Base-by-base conservation (phyloP, 2,113 vertebrate genomes). In the Chauna torquata region DNA sequence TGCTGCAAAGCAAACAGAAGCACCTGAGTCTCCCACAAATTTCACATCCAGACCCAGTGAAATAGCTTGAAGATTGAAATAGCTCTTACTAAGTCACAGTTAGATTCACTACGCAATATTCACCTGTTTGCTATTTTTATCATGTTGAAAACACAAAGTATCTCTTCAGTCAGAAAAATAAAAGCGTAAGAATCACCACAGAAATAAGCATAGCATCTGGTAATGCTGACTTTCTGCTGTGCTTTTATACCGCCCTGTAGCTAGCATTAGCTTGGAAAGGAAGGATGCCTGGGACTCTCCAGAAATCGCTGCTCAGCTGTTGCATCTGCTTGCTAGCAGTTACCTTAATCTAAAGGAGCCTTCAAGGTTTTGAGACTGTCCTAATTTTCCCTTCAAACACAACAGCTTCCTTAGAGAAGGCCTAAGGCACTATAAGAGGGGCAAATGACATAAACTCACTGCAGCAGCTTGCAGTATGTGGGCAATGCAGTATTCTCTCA, bases 11-110 rank as follows among this genome's bases (percentile, higher is more conserved):
- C 4, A 77, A 76, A 64, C 2, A 77, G 47, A 50, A 80, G 27
- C 1, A 1, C 6, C 0, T 0, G 34, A 69, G 17, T 34, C 12
- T 86, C 36, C 36, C 27, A 18, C 19, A 23, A 88, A 54, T 8
- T 18, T 92, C 24, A 71, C 58, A 27, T 71, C 50, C 23, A 83
- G 25, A 59, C 9, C 3, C 12, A 17, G 6, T 28, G 42, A 87
- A 81, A 75, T 7, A 64, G 3, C 28, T 59, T 72, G 42, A 92
- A 95, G 42, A 64, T 32, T 32, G 82, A 47, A 86, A 75, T 38
- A 87, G 8, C 5, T 79, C 11, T 15, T 18, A 28, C 0, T 36
- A 76, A 59, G 47, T 65, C 8, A 32, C 25, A 55, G 14, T 40
- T 61, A 58, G 36, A 72, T 20, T 65, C 22, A 45, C 23, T 57